These are phyloP conservation scores for Lasius platythorax DNA, from an alignment of 2,888 invertebrate species.

Conservation along the genomic window DNA sequence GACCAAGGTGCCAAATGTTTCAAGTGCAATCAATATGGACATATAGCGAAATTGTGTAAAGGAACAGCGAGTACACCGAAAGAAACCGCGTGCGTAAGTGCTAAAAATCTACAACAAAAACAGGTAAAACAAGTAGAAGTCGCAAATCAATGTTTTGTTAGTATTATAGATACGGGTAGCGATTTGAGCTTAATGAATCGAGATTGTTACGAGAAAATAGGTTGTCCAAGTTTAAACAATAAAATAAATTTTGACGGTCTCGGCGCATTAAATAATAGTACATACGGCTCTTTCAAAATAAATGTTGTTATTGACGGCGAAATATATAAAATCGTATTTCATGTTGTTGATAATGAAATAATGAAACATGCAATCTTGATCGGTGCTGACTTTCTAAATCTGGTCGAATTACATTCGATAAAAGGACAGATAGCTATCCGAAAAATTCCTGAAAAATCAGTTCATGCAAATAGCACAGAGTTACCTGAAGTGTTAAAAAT, in stretches of 20 bases:
- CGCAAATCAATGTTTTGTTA: not conserved
- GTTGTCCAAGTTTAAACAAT: not conserved
- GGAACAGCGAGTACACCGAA: not conserved
- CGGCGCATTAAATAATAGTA: constrained; percentile 24
- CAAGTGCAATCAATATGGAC: constrained; percentile 32
- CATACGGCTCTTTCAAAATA: constrained; percentile 35
- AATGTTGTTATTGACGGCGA: constrained; percentile 48
- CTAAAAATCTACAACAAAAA: not conserved
- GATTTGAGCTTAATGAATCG: constrained; percentile 7
- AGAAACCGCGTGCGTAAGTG: not conserved
- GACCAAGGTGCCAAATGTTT: too few relatives aligned
- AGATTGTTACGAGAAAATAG: constrained; percentile 33
- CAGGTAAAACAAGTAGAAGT: not conserved
- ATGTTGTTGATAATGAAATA: constrained; percentile 50
- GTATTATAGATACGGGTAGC: not conserved
- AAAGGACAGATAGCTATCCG: not conserved
- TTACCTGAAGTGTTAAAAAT: not conserved
- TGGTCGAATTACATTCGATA: constrained; percentile 27
- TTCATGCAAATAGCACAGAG: too few relatives aligned
- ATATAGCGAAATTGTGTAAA: constrained; percentile 37
- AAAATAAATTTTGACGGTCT: constrained; percentile 43
- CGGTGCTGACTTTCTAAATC: constrained; percentile 54
- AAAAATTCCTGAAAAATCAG: not conserved
- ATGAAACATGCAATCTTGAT: constrained; percentile 52
- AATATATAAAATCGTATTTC: constrained; percentile 44